Base-by-base conservation (phyloP, 2,888 invertebrate species). In the Drosophila aldrichi region DNA sequence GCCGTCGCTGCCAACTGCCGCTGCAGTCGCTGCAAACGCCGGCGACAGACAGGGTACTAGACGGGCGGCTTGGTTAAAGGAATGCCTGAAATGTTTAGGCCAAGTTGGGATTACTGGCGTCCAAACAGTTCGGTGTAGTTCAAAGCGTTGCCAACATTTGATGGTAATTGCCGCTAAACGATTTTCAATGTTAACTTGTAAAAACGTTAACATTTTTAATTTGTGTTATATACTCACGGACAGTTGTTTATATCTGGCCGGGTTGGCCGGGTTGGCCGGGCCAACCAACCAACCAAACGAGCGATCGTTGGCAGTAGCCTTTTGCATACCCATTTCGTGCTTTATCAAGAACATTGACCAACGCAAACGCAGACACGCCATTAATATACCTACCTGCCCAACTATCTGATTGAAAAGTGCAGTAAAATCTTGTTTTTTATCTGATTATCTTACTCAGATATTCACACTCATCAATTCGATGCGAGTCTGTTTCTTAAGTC, bases 81-180 rank as follows among this genome's bases (percentile, higher is more conserved):
- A 89, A 87, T 89, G 86, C 88, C 67, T 88, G 85, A 89, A 87
- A 90, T 90, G 90, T 77, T 84, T 90, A 71, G 82, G 77, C 89
- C 87, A 72, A 84, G 88, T 80, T 87, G 82, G 90, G 89, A 87
- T 87, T 90, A 90, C 89, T 86, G 85, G 87, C 89, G 88, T 90
- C 90, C 90, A 90, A 86, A 81, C 79, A 87, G 49, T 49, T 79
- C 91, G 88, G 88, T 68, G 18, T 40, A 88, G 65, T 57, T 90
- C 88, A 91, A 89, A 89, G 90, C 72, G 88, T 77, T 86, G 81
- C 77, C 80, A 89, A 90, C 90, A 91, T 89, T 90, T 91, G 89
- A 84, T 90, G 89, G 82, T 90, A 91, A 89, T 91, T 89, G 90
- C 82, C 88, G 89, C 91, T 91, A 89, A 87, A 90, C 90, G 87